Conservation (phyloP, 2,888 invertebrate genomes). For the Drosophila anomalipes region DNA sequence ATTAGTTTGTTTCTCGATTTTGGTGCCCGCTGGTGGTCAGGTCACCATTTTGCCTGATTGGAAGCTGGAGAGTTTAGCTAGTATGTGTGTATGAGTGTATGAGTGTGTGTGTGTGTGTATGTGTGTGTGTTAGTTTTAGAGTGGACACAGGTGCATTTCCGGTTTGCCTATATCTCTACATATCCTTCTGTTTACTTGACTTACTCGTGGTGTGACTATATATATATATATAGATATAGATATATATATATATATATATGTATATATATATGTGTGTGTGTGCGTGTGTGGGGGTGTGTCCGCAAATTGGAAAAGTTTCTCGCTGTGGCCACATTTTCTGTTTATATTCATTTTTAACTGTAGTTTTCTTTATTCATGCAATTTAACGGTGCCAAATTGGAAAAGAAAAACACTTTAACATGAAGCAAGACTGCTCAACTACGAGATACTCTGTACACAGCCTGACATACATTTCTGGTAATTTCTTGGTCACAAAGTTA, state of each 20-base stretch:
- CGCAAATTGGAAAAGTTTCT: conserved; percentile 74
- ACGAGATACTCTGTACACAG: neutral
- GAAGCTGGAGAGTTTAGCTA: conserved; percentile 33
- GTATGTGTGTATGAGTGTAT: conserved; percentile 4
- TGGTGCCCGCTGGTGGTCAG: conserved; percentile 32
- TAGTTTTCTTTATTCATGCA: conserved; percentile 3
- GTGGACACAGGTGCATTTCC: conserved; percentile 38
- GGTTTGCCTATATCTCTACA: conserved; percentile 37
- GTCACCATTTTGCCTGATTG: conserved; percentile 54
- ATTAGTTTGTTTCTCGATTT: conserved; percentile 67
- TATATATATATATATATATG: too few relatives aligned
- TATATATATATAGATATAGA: neutral
- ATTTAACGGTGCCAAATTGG: neutral
- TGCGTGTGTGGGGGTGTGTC: conserved; percentile 21
- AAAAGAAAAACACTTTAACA: neutral
- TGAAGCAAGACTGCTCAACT: neutral
- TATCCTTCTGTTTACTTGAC: conserved; percentile 32
- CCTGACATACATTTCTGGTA: neutral
- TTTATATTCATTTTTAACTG: conserved; percentile 63
- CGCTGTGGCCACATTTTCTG: conserved; percentile 47
- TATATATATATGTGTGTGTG: neutral
- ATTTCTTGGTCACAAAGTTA: neutral
- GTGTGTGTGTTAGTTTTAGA: conserved; percentile 9
- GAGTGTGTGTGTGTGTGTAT: conserved; percentile 22
- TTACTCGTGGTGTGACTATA: conserved; percentile 23